Conservation (phyloP, 1,140 invertebrate species). For the Lordiphosa mommai region DNA sequence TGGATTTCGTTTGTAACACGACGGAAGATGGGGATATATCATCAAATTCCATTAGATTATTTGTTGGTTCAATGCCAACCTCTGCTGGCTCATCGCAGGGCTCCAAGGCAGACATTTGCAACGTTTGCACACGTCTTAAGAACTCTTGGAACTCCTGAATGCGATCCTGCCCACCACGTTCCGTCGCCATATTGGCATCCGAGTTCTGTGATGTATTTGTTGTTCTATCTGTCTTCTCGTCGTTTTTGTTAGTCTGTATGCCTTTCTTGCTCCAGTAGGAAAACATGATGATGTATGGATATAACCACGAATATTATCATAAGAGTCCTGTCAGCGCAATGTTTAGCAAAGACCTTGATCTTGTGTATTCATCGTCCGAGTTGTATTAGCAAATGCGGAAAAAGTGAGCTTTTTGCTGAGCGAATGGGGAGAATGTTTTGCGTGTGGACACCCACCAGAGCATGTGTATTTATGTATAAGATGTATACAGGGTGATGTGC, state of each 20-base stretch:
- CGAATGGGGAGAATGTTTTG: not conserved
- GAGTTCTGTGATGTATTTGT: not conserved
- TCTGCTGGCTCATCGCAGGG: slow-evolving; percentile 27
- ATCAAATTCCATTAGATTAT: slow-evolving; percentile 36
- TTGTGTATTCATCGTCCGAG: slow-evolving; percentile 18
- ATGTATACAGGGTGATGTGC: not conserved
- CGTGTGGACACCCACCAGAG: too few relatives aligned
- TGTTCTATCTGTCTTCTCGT: not conserved
- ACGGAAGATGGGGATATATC: not conserved
- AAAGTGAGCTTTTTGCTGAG: slow-evolving; percentile 10
- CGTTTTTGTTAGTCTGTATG: not conserved
- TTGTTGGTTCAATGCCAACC: slow-evolving; percentile 52
- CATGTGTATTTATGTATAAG: not conserved
- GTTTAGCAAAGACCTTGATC: slow-evolving; percentile 45
- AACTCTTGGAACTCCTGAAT: slow-evolving; percentile 61
- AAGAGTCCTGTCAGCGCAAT: not conserved
- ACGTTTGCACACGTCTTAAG: slow-evolving; percentile 47
- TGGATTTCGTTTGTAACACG: not conserved
- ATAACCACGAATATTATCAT: not conserved
- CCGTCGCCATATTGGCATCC: not conserved
- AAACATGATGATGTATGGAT: slow-evolving; percentile 34
- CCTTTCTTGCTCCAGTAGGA: slow-evolving; percentile 55
- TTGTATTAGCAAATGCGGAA: slow-evolving; percentile 17
- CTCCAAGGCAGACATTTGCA: slow-evolving; percentile 46
- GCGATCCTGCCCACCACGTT: not conserved